Base-by-base conservation (phyloP, 2,888 invertebrate genomes). In the Melanchra persicariae region DNA sequence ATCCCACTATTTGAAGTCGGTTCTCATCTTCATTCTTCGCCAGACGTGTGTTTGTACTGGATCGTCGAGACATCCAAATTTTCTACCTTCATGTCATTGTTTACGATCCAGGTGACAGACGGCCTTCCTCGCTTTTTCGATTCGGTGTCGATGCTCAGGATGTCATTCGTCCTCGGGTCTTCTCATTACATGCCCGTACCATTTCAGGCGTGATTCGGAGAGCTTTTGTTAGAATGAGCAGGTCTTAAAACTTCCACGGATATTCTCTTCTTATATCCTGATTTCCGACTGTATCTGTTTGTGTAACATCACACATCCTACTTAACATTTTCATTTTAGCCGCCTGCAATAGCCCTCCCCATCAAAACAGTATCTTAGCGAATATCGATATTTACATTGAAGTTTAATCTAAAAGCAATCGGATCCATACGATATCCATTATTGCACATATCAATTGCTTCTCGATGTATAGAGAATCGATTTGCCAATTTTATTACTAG, bases 381-480 rank as follows among this genome's bases (percentile, higher is more conserved):
- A 54, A 37, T 24, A 22, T 22, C 22, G 30, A 57, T 45, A 65
- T 63, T 2, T 59, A 22, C 19, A 45, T 60, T 55, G n/a, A 54
- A 60, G 9, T 58, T 72, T 70, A 77, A 77, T 77, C 49, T 61
- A 45, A 69, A 66, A 73, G 4, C 66, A 66, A 77, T 76, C 59
- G 37, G 22, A 49, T 68, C 63, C 81, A 69, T 77, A 58, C 54
- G 9, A 54, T 68, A 63, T 82, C 52, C 65, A 74, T 82, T 82
- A 79, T 57, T 37, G 60, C 47, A 55, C 30, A 63, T 54, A 74
- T 70, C 65, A 72, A 74, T 74, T 73, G 64, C 22, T 52, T 72
- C 59, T 74, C 59, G 34, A 58, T 77, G 70, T 77, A 63, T 70
- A 70, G 58, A 83, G 24, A 83, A 83, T 81, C 63, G 59, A 83